Evolutionary conservation across 2,113 vertebrate genomes (phyloP), one percentile per base, ranked within the genome.

Genomic region (Prinia subflava): DNA sequence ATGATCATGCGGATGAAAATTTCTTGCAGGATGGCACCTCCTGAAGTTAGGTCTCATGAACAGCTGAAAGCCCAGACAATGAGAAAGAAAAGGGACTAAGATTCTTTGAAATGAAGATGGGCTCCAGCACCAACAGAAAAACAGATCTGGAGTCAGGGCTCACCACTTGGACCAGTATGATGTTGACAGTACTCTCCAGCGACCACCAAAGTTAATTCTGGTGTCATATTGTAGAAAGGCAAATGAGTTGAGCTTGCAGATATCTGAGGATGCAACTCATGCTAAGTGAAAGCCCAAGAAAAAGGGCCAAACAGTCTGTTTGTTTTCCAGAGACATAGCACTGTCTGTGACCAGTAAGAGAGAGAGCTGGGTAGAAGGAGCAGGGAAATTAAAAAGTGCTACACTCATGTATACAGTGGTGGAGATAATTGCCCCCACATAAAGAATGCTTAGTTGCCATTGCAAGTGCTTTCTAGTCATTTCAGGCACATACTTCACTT

Each of bases 231-330:
- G 16, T 21, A 75, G 69, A 76, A 81, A 53, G 11, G 4, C 13
- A 70, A 78, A 49, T 25, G 52, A 44, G 33, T 83, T 56, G n/a
- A 87, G 13, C 14, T 21, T 62, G 18, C 17, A 62, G 47, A 92
- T 84, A 55, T 28, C n/a, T 27, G 21, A 80, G 20, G 18, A 33
- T 55, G 30, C 14, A 75, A 70, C 25, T 17, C n/a, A 16, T 2
- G 5, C 8, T 27, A 52, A 2, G 2, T 28, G 9, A 47, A 23
- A 70, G 24, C 9, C 14, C 41, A 78, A 62, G 19, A 74, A 60
- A 2, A 7, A 77, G 11, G 23, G 10, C 6, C 57, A 77, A 27
- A 31, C 0, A 1, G 7, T 60, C 28, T 56, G 4, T 59, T 47
- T 11, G 9, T 19, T 50, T 9, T 41, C 27, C 37, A 52, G 17